Evolutionary conservation across 2,888 invertebrate genomes (phyloP).

Genomic region (Cryptus armator): DNA sequence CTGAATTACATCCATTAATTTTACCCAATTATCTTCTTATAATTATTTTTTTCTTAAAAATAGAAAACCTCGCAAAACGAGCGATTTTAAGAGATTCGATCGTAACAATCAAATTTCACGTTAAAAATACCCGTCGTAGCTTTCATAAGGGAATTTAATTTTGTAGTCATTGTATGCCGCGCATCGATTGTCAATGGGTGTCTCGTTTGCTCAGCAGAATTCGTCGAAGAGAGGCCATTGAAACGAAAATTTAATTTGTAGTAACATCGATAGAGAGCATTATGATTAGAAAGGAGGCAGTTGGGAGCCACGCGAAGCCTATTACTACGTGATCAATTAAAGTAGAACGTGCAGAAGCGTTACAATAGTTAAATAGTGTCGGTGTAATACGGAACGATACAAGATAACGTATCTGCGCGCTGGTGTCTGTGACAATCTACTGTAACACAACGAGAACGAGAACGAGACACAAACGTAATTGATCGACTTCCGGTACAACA

Average conservation of each 20-base stretch:
- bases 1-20: too few species aligned
- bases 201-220: neutral
- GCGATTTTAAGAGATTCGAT: neutral
- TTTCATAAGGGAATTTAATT: neutral
- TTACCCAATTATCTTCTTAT: too few species aligned
- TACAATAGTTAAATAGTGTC: neutral
- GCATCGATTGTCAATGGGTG: neutral
- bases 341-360: slow-evolving; percentile 2
- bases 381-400: neutral
- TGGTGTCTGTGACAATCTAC: neutral
- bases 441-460: slow-evolving; percentile 6
- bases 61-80: too few species aligned
- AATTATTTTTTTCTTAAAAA: too few species aligned
- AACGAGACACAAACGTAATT: slow-evolving; percentile 20
- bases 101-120: neutral
- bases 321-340: slow-evolving; percentile 25
- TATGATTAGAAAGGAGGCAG: slow-evolving; percentile 1
- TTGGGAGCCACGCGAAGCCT: slow-evolving; percentile 10
- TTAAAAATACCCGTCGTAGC: neutral
- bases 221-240: slow-evolving; percentile 15
- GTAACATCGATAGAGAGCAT: slow-evolving; percentile 20
- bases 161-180: neutral
- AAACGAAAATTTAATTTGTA: slow-evolving; percentile 40
- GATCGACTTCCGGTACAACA: slow-evolving; percentile 45
- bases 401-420: neutral